Evolutionary conservation across 1,140 invertebrate species (phyloP).

Genomic region (Brachionus asplanchnoidis): DNA sequence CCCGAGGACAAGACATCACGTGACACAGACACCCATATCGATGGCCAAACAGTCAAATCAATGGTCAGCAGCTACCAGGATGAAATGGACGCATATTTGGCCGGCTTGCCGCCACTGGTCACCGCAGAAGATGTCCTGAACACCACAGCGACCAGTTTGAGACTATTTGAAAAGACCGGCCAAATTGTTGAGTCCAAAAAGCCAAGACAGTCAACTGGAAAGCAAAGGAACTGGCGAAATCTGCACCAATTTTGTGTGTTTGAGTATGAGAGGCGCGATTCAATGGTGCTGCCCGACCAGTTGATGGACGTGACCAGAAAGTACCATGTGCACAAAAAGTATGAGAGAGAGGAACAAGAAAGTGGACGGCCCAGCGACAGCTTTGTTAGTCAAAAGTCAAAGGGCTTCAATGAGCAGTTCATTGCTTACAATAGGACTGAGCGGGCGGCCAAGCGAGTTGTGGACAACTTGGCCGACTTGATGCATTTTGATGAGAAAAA

Average conservation of each 20-base stretch:
- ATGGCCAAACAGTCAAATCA: background rate
- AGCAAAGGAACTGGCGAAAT: background rate
- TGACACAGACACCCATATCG: background rate
- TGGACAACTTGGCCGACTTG: background rate
- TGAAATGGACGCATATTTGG: background rate
- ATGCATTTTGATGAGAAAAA: background rate
- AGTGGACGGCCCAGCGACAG: background rate
- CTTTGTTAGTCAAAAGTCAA: background rate
- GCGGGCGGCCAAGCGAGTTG: background rate
- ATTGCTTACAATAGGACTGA: background rate
- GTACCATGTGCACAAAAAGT: background rate
- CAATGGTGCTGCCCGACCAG: background rate
- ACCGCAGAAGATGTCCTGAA: slow-evolving; percentile 12
- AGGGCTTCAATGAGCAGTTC: background rate
- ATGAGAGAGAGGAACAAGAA: background rate
- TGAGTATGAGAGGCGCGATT: slow-evolving; percentile 5
- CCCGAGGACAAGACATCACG: background rate
- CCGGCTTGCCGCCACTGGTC: background rate
- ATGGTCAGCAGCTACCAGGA: background rate
- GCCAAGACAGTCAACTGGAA: background rate
- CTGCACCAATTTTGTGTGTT: slow-evolving; percentile 36
- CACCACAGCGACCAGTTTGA: background rate
- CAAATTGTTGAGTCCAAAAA: background rate
- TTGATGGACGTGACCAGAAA: slow-evolving; percentile 23
- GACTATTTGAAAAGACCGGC: background rate